Conservation (phyloP, 1,140 invertebrate species). For the Rhagoletis pomonella region DNA sequence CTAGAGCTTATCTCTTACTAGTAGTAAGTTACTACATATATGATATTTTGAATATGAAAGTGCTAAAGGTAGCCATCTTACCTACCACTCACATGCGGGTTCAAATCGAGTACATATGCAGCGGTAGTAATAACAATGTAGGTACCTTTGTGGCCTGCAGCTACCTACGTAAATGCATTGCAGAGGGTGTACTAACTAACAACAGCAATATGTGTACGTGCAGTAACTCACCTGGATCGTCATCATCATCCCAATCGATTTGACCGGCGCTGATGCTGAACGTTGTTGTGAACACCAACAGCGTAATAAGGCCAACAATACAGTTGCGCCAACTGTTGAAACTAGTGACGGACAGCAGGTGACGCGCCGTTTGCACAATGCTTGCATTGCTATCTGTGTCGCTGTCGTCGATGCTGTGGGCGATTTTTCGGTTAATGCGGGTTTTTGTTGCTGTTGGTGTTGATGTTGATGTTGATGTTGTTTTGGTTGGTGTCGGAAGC, state of each 20-base stretch:
- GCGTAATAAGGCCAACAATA: slow-evolving; percentile 63
- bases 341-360: neutral
- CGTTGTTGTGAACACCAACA: slow-evolving; percentile 66
- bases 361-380: neutral
- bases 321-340: slow-evolving; percentile 53
- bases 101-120: no score
- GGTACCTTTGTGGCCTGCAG: no score
- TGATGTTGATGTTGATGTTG: slow-evolving; percentile 26
- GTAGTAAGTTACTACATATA: no score
- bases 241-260: slow-evolving; percentile 74
- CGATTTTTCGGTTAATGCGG: slow-evolving; percentile 5
- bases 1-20: no score
- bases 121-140: no score
- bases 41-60: no score
- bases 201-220: no score
- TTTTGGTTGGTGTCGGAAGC: slow-evolving; percentile 2
- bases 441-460: neutral
- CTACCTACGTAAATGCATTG: no score
- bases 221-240: slow-evolving; percentile 71
- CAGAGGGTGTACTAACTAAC: no score
- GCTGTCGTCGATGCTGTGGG: neutral
- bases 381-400: neutral
- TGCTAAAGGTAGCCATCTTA: no score
- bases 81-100: no score
- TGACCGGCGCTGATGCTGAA: slow-evolving; percentile 71